These are phyloP conservation scores for Hormiphora californensis DNA, from an alignment of 37 sponge, comb jelly and placozoan species.

Conservation along the genomic window DNA sequence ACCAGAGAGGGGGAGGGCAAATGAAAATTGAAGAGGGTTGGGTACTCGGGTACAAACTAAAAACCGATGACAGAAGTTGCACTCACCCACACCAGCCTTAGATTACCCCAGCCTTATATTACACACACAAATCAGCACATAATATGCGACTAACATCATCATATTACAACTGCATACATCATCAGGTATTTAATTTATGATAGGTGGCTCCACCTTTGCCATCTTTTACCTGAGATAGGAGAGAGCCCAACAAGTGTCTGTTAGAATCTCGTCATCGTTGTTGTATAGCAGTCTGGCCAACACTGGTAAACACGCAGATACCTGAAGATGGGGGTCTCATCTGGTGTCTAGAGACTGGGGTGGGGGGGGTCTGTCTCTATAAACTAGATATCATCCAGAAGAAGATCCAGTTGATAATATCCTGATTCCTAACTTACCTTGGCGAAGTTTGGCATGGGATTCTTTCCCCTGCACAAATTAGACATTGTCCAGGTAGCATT, in stretches of 20 bases:
- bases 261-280: conserved; percentile 59
- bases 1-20: no score
- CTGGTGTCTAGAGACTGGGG: not conserved
- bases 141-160: no score
- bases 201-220: no score
- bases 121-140: no score
- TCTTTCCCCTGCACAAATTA: conserved; percentile 67
- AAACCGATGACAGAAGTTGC: no score
- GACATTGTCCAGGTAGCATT: conserved; percentile 67
- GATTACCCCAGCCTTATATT: no score
- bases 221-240: conserved; percentile 58
- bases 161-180: no score
- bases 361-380: not conserved
- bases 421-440: conserved; percentile 51
- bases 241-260: conserved; percentile 58
- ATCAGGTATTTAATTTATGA: no score
- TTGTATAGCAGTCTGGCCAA: conserved; percentile 55
- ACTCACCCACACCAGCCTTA: no score
- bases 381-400: not conserved
- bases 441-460: conserved; percentile 59
- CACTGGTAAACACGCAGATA: conserved; percentile 55
- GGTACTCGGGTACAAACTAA: no score
- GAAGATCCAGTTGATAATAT: not conserved
- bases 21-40: no score
- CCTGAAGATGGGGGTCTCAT: conserved; percentile 47